phyloP scores from a whole-genome alignment of 2,888 invertebrate genomes.

The Tribolium freemani region DNA sequence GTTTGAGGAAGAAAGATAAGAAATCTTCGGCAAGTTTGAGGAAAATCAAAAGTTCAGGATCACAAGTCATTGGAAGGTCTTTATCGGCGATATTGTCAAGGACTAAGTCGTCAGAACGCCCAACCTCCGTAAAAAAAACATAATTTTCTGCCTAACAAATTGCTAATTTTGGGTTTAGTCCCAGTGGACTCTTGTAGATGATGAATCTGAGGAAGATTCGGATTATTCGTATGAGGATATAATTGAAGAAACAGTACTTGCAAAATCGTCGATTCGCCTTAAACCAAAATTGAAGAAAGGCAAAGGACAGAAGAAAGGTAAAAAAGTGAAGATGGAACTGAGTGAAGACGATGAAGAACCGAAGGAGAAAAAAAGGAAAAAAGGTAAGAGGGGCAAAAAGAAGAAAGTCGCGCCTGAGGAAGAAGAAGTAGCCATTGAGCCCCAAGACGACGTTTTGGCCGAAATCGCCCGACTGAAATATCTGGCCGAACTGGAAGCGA shows the following conservation, averaged over 20 bases:
- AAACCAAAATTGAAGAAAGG: conserved; percentile 12
- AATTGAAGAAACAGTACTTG: neutral
- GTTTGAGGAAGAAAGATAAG: conserved; percentile 1
- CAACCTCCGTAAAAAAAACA: neutral
- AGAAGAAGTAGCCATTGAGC: neutral
- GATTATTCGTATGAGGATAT: neutral
- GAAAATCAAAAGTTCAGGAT: neutral
- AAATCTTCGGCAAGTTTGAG: neutral
- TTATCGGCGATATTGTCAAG: neutral
- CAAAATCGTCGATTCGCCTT: neutral
- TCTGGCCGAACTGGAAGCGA: neutral
- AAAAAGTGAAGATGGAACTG: conserved; percentile 51
- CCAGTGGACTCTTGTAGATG: neutral
- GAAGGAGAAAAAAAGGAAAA: conserved; percentile 33
- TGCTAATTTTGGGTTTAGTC: neutral
- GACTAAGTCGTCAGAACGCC: neutral
- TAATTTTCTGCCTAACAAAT: too few species aligned
- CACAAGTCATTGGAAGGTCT: neutral
- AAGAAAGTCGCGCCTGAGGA: neutral
- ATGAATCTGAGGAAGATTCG: neutral
- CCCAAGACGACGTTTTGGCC: conserved; percentile 24
- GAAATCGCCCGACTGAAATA: conserved; percentile 23
- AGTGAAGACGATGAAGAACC: conserved; percentile 68
- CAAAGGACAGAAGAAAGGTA: conserved; percentile 21
- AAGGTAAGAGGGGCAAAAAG: conserved; percentile 14